Percentiles rank a stretch among this genome's conserved stretches.
These are phyloP conservation scores for Sebastiscus albofasciatus DNA, from an alignment of 2,797 vertebrate species.

Conservation along the genomic window DNA sequence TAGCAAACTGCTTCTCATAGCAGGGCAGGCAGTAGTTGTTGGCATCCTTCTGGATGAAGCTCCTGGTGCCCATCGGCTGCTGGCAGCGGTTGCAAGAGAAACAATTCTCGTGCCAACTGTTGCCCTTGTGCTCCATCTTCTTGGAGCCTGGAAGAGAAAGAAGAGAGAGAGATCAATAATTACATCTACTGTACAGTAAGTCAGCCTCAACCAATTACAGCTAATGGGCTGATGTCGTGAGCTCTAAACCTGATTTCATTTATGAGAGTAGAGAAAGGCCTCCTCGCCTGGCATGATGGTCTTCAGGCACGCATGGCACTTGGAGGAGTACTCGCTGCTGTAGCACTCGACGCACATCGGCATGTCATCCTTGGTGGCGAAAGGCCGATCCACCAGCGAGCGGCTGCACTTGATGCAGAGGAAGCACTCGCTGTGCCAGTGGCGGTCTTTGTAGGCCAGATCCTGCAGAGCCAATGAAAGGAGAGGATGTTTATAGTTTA, in stretches of 20 bases:
- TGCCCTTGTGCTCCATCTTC: slow-evolving; percentile 96
- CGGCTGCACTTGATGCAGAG: slow-evolving; percentile 88
- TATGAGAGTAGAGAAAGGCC: not conserved
- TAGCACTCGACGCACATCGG: slow-evolving; percentile 94
- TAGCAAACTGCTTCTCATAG: slow-evolving; percentile 94
- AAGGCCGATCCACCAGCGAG: slow-evolving; percentile 91
- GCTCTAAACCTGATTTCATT: not conserved
- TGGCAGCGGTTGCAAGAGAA: slow-evolving; percentile 92
- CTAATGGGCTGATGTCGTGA: not conserved
- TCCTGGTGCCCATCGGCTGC: slow-evolving; percentile 93
- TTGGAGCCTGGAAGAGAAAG: slow-evolving; percentile 85
- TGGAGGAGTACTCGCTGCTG: slow-evolving; percentile 91
- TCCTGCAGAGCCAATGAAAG: slow-evolving; percentile 79
- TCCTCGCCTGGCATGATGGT: slow-evolving; percentile 94
- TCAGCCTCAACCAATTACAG: not conserved
- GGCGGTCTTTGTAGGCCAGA: slow-evolving; percentile 92
- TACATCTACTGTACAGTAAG: not conserved
- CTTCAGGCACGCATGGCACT: slow-evolving; percentile 91
- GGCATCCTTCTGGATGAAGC: slow-evolving; percentile 91
- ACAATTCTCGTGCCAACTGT: slow-evolving; percentile 95
- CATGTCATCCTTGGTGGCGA: slow-evolving; percentile 89
- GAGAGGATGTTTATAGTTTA: not conserved
- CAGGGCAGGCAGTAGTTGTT: slow-evolving; percentile 92
- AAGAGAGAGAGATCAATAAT: not conserved
- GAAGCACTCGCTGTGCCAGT: slow-evolving; percentile 96